Percentiles rank a stretch among this genome's conserved stretches.
Conservation (phyloP, 1,140 invertebrate species). For the Drosophila nebulosa region DNA sequence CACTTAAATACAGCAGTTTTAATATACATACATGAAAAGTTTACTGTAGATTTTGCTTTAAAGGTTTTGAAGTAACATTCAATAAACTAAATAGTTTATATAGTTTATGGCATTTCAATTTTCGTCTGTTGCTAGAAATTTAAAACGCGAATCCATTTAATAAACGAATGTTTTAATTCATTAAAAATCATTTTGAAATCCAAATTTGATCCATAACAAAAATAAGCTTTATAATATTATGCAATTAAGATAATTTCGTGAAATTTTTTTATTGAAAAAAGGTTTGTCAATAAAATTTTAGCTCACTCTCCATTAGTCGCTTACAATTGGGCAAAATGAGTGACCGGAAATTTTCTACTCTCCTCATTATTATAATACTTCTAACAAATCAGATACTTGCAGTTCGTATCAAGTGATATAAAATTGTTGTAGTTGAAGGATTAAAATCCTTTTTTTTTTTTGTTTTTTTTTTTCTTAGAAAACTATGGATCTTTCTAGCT, state of each 20-base stretch:
- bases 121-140: too few relatives aligned
- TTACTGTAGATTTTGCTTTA: too few relatives aligned
- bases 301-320: neutral
- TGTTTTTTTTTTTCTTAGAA: conserved; percentile 12
- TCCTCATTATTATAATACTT: neutral
- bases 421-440: neutral
- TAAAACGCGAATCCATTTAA: too few relatives aligned
- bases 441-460: neutral
- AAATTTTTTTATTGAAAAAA: neutral
- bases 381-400: neutral
- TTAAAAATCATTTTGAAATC: neutral
- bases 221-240: neutral
- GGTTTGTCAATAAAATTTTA: neutral
- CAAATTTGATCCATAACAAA: neutral
- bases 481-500: conserved; percentile 6
- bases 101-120: too few relatives aligned
- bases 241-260: neutral
- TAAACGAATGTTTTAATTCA: too few relatives aligned
- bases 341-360: neutral
- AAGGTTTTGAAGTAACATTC: too few relatives aligned
- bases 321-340: neutral
- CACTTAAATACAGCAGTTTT: too few relatives aligned
- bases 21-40: too few relatives aligned
- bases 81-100: too few relatives aligned
- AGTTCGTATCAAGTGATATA: neutral